Evolutionary conservation across 2,888 invertebrate genomes (phyloP), one percentile per base, ranked within the genome.

Genomic region (Schizotus pectinicornis): DNA sequence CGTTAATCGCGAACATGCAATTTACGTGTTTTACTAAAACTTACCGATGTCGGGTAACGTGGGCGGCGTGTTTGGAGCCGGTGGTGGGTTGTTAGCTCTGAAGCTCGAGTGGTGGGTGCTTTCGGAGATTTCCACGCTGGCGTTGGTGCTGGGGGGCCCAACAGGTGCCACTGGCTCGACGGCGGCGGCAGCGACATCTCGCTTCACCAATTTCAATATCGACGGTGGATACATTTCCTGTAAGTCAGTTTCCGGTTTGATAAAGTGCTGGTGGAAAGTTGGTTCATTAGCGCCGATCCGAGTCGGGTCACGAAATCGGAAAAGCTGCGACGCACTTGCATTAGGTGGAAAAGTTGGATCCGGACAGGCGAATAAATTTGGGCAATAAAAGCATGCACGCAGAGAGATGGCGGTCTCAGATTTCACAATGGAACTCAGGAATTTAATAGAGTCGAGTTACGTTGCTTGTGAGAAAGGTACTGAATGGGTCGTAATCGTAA

Each of bases 191-290:
- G 46, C 14, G 22, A 36, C 56, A 42, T 59, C 41, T 12, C 59
- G 51, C 43, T 59, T 59, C 1, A 59, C 36, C 35, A 59, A n/a
- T 36, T 38, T 50, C 22, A 49, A 36, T 51, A 59, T 45, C 42
- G 55, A 13, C 32, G 54, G 38, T 34, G 41, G 47, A 42, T 38
- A 55, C 59, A 59, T 59, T 56, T 59, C 42, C 59, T 59, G 52
- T 9, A 59, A 56, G 22, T 33, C n/a, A 37, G 38, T 38, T 39
- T 34, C 49, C 32, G 49, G 30, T 32, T 9, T 39, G 39, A 39
- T 39, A 39, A 39, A 9, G 39, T 13, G n/a, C 11, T 9, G 2
- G 12, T 39, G 9, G n/a, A n/a, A 39, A 8, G 11, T 35, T 35
- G 35, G 3, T 22, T 22, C 22, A 22, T 22, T 22, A 22, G 5